Evolutionary conservation across 2,888 invertebrate species (phyloP).

Genomic region (Tineola bisselliella): DNA sequence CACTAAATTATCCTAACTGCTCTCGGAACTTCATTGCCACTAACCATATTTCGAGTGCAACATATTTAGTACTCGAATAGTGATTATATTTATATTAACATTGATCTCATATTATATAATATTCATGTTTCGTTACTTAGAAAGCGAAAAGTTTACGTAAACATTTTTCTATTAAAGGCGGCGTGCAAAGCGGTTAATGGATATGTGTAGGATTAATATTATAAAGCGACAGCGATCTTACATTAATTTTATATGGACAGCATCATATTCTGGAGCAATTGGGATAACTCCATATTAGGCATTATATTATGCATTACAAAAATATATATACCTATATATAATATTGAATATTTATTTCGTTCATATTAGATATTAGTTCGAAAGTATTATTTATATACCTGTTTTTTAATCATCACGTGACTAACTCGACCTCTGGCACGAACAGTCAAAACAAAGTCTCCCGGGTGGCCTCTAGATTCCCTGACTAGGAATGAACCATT

Average conservation of each 20-base stretch:
- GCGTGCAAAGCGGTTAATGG: too few species aligned
- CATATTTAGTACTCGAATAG: too few species aligned
- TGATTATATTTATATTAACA: not conserved
- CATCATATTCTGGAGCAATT: too few species aligned
- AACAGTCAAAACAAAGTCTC: slow-evolving; percentile 94
- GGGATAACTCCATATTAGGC: too few species aligned
- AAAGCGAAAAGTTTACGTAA: too few species aligned
- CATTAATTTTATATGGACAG: not conserved
- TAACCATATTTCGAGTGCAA: not conserved
- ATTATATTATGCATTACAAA: too few species aligned
- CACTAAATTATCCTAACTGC: slow-evolving; percentile 9
- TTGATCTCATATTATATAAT: not conserved
- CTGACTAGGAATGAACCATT: slow-evolving; percentile 97
- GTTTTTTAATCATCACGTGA: slow-evolving; percentile 94
- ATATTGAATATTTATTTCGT: too few species aligned
- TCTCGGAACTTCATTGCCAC: not conserved
- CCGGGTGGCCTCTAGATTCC: slow-evolving; percentile 95
- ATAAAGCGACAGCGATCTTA: too few species aligned
- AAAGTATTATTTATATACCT: slow-evolving; percentile 35
- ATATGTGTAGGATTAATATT: too few species aligned
- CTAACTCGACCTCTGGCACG: slow-evolving; percentile 93
- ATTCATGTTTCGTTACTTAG: too few species aligned
- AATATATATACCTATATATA: too few species aligned
- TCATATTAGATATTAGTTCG: not conserved
- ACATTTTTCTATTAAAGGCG: too few species aligned